Conservation (phyloP, 2,888 invertebrate genomes). For the Calliphora vomitoria region DNA sequence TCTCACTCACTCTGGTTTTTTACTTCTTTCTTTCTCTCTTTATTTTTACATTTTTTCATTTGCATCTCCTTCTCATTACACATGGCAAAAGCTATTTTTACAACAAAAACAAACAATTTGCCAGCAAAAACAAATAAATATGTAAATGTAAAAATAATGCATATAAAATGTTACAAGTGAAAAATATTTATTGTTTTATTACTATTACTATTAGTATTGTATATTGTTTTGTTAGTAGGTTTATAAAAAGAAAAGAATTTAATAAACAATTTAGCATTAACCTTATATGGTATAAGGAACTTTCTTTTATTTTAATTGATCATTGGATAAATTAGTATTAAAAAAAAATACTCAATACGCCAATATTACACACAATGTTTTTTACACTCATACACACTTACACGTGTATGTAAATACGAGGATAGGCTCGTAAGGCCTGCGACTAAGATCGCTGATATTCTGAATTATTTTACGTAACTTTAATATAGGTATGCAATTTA, state of each 20-base stretch:
- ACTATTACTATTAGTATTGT: background rate
- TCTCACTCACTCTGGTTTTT: constrained; percentile 25
- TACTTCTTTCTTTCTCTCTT: constrained; percentile 13
- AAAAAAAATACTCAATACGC: constrained; percentile 15
- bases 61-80: constrained; percentile 29
- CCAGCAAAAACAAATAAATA: constrained; percentile 40
- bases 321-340: constrained; percentile 40
- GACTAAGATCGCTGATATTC: no score
- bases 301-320: constrained; percentile 61
- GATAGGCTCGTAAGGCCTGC: no score
- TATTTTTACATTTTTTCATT: constrained; percentile 12
- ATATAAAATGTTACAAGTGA: constrained; percentile 1
- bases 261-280: constrained; percentile 53
- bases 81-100: constrained; percentile 52
- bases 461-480: no score
- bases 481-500: no score
- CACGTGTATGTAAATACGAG: background rate
- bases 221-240: background rate
- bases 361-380: background rate
- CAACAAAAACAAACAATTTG: constrained; percentile 42
- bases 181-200: constrained; percentile 3
- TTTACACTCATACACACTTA: no score
- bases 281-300: constrained; percentile 69
- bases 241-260: constrained; percentile 47
- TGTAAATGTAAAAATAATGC: constrained; percentile 3